Percentiles rank a stretch among this genome's conserved stretches.
phyloP scores from a whole-genome alignment of 2,888 invertebrate genomes.

The Eledona agricola region DNA sequence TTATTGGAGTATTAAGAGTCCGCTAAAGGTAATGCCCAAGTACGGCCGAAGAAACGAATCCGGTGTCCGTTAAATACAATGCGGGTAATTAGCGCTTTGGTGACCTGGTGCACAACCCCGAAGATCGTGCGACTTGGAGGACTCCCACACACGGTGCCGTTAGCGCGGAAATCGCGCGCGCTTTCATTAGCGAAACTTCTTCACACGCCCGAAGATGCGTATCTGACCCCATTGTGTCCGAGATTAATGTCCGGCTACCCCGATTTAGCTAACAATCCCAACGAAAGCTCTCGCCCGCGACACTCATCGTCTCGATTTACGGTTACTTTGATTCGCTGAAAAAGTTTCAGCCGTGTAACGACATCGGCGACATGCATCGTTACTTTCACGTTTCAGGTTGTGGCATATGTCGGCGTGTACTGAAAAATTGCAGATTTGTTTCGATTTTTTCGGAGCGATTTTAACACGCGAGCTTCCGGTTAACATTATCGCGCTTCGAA shows the following conservation, averaged over 20 bases:
- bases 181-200: conserved; percentile 43
- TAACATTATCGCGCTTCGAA: conserved; percentile 7
- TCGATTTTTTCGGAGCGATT: conserved; percentile 8
- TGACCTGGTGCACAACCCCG: conserved; percentile 16
- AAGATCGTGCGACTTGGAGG: conserved; percentile 22
- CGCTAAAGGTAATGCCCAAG: conserved; percentile 13
- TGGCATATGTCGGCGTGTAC: conserved; percentile 25
- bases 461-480: no score
- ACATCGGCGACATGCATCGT: conserved; percentile 36
- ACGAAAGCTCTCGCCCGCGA: no score
- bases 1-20: conserved; percentile 22
- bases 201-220: conserved; percentile 48
- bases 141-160: conserved; percentile 45
- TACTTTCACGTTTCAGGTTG: conserved; percentile 40
- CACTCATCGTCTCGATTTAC: no score
- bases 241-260: no score
- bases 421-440: conserved; percentile 13
- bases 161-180: conserved; percentile 43
- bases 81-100: conserved; percentile 9
- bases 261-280: no score
- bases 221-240: conserved; percentile 31
- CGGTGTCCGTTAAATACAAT: conserved; percentile 23
- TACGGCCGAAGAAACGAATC: no score
- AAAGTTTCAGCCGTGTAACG: conserved; percentile 12
- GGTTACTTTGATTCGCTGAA: conserved; percentile 18